These are phyloP conservation scores for Acanthaster planci DNA, from an alignment of 35 echinoderm and acorn worm species.

Conservation along the genomic window DNA sequence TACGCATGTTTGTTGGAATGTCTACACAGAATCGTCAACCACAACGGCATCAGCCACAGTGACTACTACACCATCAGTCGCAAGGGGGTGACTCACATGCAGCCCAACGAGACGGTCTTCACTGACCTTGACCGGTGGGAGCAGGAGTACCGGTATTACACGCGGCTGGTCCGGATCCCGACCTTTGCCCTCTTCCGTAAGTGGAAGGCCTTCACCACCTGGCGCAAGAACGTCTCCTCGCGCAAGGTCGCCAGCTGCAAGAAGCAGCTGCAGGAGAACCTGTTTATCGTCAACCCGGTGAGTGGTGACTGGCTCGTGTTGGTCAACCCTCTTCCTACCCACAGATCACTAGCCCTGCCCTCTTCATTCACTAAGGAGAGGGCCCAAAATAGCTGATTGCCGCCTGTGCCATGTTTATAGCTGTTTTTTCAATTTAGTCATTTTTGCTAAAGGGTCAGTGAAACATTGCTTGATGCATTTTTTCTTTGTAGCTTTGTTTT, in stretches of 20 bases:
- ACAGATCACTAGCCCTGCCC: too few relatives aligned
- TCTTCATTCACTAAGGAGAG: too few relatives aligned
- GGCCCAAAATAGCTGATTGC: too few relatives aligned
- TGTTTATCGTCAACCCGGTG: conserved; percentile 97
- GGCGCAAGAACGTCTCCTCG: conserved; percentile 92
- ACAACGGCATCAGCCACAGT: conserved; percentile 81
- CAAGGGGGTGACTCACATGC: conserved; percentile 81
- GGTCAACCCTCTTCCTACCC: neutral
- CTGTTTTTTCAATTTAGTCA: too few relatives aligned
- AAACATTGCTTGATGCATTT: too few relatives aligned
- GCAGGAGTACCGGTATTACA: conserved; percentile 94
- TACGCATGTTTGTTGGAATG: neutral
- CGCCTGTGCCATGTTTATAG: too few relatives aligned
- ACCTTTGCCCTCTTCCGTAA: conserved; percentile 87
- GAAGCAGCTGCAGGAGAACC: conserved; percentile 95
- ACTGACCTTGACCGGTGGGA: conserved; percentile 96
- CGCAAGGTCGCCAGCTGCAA: conserved; percentile 83
- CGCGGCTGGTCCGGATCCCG: conserved; percentile 74
- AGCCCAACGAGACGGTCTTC: conserved; percentile 86
- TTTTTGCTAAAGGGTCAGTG: too few relatives aligned
- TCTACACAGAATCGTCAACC: conserved; percentile 83
- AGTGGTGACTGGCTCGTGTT: neutral
- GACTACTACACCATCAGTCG: conserved; percentile 96
- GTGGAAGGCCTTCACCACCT: conserved; percentile 96
- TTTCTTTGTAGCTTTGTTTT: too few relatives aligned